Evolutionary conservation across 1,140 invertebrate species (phyloP).

Genomic region (Drosophila ogumai): DNA sequence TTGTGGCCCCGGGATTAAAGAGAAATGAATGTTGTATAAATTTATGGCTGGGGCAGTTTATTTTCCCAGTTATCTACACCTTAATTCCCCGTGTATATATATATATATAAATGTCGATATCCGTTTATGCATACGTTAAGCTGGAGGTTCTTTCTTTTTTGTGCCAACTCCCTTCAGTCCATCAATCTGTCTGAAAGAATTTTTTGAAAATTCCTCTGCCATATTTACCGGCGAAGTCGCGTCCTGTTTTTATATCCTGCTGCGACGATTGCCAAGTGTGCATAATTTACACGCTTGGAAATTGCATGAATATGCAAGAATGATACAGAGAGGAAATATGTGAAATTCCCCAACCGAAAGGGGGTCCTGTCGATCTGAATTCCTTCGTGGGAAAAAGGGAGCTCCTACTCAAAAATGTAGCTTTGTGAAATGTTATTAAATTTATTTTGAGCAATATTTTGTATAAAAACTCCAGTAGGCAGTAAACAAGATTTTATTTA

Average conservation of each 20-base stretch:
- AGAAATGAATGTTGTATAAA: slow-evolving; percentile 15
- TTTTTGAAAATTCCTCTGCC: slow-evolving; percentile 35
- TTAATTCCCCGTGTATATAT: slow-evolving; percentile 7
- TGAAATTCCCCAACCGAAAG: slow-evolving; percentile 21
- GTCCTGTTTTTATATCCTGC: slow-evolving; percentile 50
- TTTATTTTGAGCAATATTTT: background rate
- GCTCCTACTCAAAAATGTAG: background rate
- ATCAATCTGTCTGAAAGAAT: slow-evolving; percentile 43
- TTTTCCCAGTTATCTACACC: slow-evolving; percentile 30
- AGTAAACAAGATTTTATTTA: background rate
- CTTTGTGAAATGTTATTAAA: background rate
- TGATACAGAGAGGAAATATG: slow-evolving; percentile 25
- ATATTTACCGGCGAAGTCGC: slow-evolving; percentile 33
- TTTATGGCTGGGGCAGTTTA: slow-evolving; percentile 5
- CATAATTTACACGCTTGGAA: slow-evolving; percentile 79
- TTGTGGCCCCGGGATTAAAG: slow-evolving; percentile 21
- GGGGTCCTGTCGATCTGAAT: slow-evolving; percentile 4
- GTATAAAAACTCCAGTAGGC: background rate
- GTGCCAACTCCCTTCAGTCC: slow-evolving; percentile 23
- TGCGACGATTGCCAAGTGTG: slow-evolving; percentile 77
- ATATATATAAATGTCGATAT: slow-evolving; percentile 31
- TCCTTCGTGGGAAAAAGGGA: slow-evolving; percentile 3
- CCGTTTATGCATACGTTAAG: slow-evolving; percentile 1
- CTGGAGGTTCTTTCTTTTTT: background rate
- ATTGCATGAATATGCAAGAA: slow-evolving; percentile 81